A percentile compares a stretch with the other conserved stretches of the same genome.
These are phyloP conservation scores for Musca vetustissima DNA, from an alignment of 1,140 invertebrate species.

Conservation along the genomic window DNA sequence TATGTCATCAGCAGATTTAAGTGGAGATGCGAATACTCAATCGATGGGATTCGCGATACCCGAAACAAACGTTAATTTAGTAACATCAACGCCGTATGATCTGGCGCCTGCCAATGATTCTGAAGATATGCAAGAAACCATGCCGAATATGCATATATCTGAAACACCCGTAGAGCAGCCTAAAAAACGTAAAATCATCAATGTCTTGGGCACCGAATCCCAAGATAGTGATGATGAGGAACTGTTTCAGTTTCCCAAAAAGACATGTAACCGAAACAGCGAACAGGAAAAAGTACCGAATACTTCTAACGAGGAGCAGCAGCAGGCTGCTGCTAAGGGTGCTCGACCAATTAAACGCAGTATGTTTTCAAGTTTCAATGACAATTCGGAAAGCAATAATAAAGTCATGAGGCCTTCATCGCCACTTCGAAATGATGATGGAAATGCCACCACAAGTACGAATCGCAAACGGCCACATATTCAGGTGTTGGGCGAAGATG, in stretches of 20 bases:
- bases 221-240: slow-evolving; percentile 43
- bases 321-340: neutral
- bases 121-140: neutral
- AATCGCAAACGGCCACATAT: neutral
- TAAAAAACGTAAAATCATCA: slow-evolving; percentile 34
- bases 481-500: neutral
- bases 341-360: slow-evolving; percentile 4
- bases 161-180: slow-evolving; percentile 10
- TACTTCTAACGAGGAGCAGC: neutral
- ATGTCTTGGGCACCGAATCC: slow-evolving; percentile 32
- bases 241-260: slow-evolving; percentile 39
- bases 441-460: neutral
- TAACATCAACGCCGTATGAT: neutral
- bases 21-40: neutral
- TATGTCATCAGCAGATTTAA: slow-evolving; percentile 28
- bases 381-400: neutral
- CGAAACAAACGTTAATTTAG: slow-evolving; percentile 18
- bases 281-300: neutral
- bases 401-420: slow-evolving; percentile 7
- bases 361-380: slow-evolving; percentile 2
- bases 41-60: slow-evolving; percentile 10
- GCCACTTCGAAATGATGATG: neutral
- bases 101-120: neutral
- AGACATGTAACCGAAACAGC: neutral
- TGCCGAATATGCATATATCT: neutral